Percentiles rank a stretch among this genome's conserved stretches.
Conservation (phyloP, 2,113 vertebrate species). For the Zapornia atra region DNA sequence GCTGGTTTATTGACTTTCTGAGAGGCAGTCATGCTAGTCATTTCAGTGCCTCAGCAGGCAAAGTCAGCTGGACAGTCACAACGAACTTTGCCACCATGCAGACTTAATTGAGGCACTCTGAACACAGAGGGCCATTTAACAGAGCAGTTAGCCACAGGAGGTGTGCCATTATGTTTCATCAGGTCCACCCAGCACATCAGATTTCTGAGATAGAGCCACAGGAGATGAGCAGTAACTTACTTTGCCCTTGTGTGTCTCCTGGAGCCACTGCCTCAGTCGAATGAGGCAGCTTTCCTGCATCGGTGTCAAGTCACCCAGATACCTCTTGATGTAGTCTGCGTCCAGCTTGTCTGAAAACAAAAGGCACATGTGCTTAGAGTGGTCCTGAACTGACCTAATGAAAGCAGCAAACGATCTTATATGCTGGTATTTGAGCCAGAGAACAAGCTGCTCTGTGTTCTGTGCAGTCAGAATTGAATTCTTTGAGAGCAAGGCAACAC, state of each 20-base stretch:
- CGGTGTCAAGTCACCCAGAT: slow-evolving; percentile 92
- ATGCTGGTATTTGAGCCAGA: not conserved
- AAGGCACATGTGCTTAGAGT: not conserved
- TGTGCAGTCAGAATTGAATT: not conserved
- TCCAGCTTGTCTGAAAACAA: slow-evolving; percentile 88
- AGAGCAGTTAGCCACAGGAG: not conserved
- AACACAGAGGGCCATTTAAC: not conserved
- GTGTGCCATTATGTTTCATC: not conserved
- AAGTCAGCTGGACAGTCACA: not conserved
- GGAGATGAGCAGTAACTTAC: slow-evolving; percentile 67
- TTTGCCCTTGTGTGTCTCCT: slow-evolving; percentile 97
- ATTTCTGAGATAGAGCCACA: not conserved
- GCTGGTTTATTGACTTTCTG: not conserved
- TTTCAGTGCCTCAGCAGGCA: not conserved
- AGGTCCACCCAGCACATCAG: no score
- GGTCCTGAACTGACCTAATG: not conserved
- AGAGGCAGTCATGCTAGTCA: not conserved
- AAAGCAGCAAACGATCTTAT: not conserved
- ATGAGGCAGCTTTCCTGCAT: slow-evolving; percentile 98
- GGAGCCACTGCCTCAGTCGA: slow-evolving; percentile 92
- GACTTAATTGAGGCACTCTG: not conserved
- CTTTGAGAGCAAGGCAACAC: not conserved
- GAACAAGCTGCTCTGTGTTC: not conserved
- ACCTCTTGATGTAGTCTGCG: slow-evolving; percentile 94
- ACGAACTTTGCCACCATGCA: not conserved